Percentiles rank a stretch among this genome's conserved stretches.
These are phyloP conservation scores for Syncerus caffer DNA, from an alignment of 2,797 vertebrate genomes.

Conservation along the genomic window DNA sequence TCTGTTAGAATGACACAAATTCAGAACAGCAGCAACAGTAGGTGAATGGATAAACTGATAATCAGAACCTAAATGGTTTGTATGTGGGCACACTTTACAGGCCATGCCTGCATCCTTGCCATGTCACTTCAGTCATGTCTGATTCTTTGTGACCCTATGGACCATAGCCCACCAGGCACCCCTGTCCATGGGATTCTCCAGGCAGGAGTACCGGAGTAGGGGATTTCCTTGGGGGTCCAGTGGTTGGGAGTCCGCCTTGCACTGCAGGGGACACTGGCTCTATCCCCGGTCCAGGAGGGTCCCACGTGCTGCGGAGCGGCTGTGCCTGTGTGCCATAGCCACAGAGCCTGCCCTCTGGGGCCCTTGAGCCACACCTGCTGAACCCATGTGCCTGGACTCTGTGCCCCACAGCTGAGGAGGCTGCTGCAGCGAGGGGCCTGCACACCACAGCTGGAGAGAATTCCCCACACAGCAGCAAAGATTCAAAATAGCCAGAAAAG, in stretches of 20 bases:
- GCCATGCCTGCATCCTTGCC: background rate
- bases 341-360: background rate
- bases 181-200: background rate
- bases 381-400: background rate
- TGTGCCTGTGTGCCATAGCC: background rate
- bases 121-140: accelerated
- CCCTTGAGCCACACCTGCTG: background rate
- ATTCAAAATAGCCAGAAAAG: background rate
- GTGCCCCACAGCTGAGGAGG: background rate
- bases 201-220: background rate
- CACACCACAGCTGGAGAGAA: background rate
- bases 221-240: background rate
- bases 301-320: background rate
- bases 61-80: background rate
- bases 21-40: background rate
- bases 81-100: background rate
- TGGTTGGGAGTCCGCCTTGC: background rate
- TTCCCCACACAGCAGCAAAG: background rate
- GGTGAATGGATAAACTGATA: no score
- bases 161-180: background rate
- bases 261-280: background rate
- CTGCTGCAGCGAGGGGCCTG: accelerated
- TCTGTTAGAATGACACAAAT: background rate
- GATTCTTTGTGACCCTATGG: background rate
- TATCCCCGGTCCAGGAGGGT: background rate